Evolutionary conservation across 2,113 vertebrate species (phyloP).

Genomic region (Chlamydotis undulata): DNA sequence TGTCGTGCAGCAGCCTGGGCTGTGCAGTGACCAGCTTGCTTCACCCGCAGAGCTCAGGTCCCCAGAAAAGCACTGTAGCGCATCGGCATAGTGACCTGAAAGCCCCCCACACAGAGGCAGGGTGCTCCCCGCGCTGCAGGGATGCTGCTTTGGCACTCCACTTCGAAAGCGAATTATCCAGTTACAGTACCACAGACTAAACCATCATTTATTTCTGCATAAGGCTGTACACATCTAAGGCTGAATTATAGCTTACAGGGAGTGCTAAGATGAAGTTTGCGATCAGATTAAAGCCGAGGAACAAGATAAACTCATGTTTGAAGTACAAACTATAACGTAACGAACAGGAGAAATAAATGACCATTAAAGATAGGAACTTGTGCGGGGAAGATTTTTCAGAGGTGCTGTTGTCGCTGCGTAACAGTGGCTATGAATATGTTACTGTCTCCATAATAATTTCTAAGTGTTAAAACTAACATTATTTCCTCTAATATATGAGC

Average conservation of each 20-base stretch:
- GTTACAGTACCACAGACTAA: neutral
- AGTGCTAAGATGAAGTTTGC: neutral
- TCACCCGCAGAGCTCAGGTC: neutral
- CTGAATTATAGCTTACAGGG: neutral
- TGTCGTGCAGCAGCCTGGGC: neutral
- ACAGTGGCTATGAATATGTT: neutral
- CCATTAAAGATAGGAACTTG: neutral
- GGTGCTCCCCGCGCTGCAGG: neutral
- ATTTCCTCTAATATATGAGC: neutral
- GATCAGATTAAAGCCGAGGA: neutral
- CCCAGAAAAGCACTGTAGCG: rapidly evolving
- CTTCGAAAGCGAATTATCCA: neutral
- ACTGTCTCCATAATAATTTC: neutral
- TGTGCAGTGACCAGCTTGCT: neutral
- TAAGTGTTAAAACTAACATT: neutral
- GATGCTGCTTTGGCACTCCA: neutral
- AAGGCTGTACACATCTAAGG: neutral
- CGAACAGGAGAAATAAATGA: neutral
- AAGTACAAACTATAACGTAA: neutral
- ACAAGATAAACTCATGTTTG: neutral
- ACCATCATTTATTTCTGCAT: neutral
- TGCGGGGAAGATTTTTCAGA: neutral
- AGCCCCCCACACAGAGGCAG: rapidly evolving
- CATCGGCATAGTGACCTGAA: neutral
- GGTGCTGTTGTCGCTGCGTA: neutral